phyloP scores from a whole-genome alignment of 2,113 vertebrate species.

The Odocoileus virginianus region DNA sequence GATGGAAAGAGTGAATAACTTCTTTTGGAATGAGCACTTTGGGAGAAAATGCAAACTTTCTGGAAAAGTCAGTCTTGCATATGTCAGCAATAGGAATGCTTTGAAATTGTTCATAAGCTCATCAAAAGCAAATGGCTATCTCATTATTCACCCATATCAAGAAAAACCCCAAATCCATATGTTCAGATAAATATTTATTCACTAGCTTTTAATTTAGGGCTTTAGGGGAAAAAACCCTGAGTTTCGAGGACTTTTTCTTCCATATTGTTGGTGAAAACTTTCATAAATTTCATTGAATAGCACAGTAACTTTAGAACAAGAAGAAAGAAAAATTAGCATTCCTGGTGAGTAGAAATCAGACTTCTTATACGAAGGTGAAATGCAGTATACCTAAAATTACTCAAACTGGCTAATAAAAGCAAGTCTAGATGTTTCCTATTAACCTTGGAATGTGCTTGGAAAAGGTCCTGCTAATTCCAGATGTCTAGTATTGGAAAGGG shows the following conservation, averaged over 20 bases:
- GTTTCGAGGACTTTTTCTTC: not conserved
- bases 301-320: not conserved
- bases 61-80: not conserved
- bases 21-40: not conserved
- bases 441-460: conserved; percentile 46
- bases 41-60: conserved; percentile 9
- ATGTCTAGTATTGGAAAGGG: conserved; percentile 13
- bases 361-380: not conserved
- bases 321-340: not conserved
- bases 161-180: not conserved
- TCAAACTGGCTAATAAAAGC: conserved; percentile 45
- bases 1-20: not conserved
- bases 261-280: not conserved
- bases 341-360: not conserved
- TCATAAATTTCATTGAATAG: not conserved
- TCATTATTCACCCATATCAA: not conserved
- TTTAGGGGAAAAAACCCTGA: not conserved
- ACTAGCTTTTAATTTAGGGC: not conserved
- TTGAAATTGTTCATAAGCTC: not conserved
- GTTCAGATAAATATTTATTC: not conserved
- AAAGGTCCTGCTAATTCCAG: not conserved
- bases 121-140: not conserved
- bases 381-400: conserved; percentile 22
- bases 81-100: not conserved
- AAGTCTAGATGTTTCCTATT: conserved; percentile 43